Evolutionary conservation across 2,113 vertebrate species (phyloP), one percentile per base, ranked within the genome.

Genomic region (Nipponia nippon): DNA sequence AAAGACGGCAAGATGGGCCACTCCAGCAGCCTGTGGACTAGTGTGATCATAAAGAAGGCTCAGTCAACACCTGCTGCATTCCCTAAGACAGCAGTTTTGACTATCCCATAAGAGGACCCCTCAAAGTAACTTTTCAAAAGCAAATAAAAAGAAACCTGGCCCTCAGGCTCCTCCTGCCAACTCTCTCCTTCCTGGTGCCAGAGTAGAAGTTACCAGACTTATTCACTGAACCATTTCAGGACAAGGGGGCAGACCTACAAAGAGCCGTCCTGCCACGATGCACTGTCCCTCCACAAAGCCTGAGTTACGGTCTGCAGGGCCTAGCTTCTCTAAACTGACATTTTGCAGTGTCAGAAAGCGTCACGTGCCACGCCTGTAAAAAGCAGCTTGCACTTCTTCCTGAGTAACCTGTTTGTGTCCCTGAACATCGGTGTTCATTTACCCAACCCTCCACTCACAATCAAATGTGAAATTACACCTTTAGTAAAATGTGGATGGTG

Each of bases 291-390:
- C 58, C 47, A 13, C 21, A 34, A 26, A 70, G 26, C 44, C 21
- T 9, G 23, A 49, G 12, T 77, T 46, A 72, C 0, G 4, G 49
- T 36, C 16, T 70, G 63, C 63, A 83, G 58, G 23, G 27, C 21
- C 38, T n/a, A 46, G 18, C 65, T 86, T 88, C 62, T 53, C 67
- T 72, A 44, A 38, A 59, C 4, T 10, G 52, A 5, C 11, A 46
- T 25, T 76, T 5, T 50, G 22, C 9, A 38, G 50, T n/a, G 21
- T 56, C 49, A 79, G 30, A 87, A 55, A 27, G 63, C 0, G 0
- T 46, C 59, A 53, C 9, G 36, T 0, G 0, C 21, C 16, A n/a
- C 22, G 36, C 47, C 25, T 76, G 36, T 19, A 52, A 86, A 85
- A 83, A 55, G 17, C 50, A 83, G 30, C 16, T 40, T 42, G 16